Evolutionary conservation across 1,140 invertebrate genomes (phyloP).

Genomic region (Popillia japonica): DNA sequence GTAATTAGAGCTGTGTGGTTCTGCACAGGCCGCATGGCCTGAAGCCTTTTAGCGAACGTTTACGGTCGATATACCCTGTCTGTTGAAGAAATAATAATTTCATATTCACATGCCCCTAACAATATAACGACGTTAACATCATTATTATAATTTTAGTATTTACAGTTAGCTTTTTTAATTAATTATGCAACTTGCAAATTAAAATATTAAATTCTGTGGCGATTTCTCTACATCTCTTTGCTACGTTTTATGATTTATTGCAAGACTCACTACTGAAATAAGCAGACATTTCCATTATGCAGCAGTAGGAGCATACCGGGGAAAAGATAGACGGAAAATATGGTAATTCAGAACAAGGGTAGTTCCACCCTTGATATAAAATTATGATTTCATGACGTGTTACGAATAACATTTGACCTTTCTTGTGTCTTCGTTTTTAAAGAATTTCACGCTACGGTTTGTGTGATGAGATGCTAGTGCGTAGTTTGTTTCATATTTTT

Average conservation of each 20-base stretch:
- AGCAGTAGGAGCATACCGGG: background rate
- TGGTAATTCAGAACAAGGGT: constrained; percentile 14
- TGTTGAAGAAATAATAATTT: background rate
- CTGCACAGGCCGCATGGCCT: background rate
- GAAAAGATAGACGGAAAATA: constrained; percentile 20
- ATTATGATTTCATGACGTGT: constrained; percentile 28
- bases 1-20: background rate
- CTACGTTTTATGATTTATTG: no score
- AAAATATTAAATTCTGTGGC: no score
- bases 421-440: background rate
- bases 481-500: background rate
- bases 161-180: no score
- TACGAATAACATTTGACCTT: constrained; percentile 4
- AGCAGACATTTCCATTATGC: constrained; percentile 13
- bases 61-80: background rate
- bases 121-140: no score
- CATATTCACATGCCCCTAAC: no score
- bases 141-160: no score
- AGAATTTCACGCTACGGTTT: background rate
- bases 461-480: background rate
- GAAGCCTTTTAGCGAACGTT: constrained; percentile 5
- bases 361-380: background rate
- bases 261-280: no score
- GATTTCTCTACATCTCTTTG: no score
- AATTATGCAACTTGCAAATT: no score